Percentiles rank a stretch among this genome's conserved stretches.
phyloP scores from a whole-genome alignment of 2,113 vertebrate genomes.

The Ailurus styani region DNA sequence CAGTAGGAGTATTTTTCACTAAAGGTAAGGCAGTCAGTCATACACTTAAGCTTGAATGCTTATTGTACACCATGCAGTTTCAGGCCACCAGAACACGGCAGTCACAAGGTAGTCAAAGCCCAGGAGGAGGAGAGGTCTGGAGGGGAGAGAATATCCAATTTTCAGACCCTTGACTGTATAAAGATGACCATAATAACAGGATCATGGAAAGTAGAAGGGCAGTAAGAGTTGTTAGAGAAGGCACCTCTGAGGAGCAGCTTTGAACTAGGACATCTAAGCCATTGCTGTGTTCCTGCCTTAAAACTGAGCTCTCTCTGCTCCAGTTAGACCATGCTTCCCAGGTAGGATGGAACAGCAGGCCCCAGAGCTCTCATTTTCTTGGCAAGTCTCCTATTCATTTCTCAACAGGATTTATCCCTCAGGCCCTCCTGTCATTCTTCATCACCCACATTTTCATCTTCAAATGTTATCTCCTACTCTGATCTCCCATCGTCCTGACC shows the following conservation, averaged over 20 bases:
- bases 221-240: neutral
- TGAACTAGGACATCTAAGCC: neutral
- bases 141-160: neutral
- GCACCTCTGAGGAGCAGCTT: neutral
- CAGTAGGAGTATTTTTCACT: neutral
- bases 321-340: neutral
- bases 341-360: no score
- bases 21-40: no score
- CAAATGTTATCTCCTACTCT: neutral
- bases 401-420: neutral
- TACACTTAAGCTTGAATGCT: neutral
- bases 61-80: neutral
- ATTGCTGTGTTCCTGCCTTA: neutral
- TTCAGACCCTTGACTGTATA: neutral
- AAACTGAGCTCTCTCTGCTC: neutral
- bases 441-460: neutral
- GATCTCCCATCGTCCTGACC: neutral
- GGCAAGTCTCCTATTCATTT: neutral
- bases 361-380: neutral
- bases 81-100: neutral
- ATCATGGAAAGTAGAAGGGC: neutral
- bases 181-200: neutral
- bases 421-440: neutral
- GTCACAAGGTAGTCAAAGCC: no score
- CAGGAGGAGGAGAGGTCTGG: fast-evolving